Evolutionary conservation across 1,140 invertebrate genomes (phyloP).

Genomic region (Rhyzopertha dominica): DNA sequence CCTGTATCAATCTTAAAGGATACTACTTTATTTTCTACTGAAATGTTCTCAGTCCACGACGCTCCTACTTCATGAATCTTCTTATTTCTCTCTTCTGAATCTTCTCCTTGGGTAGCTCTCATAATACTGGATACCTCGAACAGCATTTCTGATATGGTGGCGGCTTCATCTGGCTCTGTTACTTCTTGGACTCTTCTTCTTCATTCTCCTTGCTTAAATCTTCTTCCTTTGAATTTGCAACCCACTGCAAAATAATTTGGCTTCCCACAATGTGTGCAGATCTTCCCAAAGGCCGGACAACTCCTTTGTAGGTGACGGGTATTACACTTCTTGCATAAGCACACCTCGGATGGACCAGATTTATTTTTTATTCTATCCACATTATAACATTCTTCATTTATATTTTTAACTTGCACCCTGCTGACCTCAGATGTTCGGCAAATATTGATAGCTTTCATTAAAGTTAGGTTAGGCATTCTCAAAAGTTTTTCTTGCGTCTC

Average conservation of each 20-base stretch:
- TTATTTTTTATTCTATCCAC: conserved; percentile 1
- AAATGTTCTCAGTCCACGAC: not conserved
- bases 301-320: conserved; percentile 2
- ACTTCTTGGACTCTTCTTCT: not conserved
- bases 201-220: conserved; percentile 4
- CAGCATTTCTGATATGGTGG: conserved; percentile 4
- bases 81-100: not conserved
- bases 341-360: not conserved
- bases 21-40: not conserved
- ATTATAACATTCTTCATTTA: conserved; percentile 1
- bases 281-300: conserved; percentile 12
- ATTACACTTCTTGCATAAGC: conserved; percentile 11
- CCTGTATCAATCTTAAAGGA: conserved; percentile 13
- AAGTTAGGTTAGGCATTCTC: conserved; percentile 27
- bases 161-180: conserved; percentile 5
- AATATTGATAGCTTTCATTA: conserved; percentile 30
- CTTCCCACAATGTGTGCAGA: conserved; percentile 10
- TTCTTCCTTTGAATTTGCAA: conserved; percentile 3
- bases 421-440: conserved; percentile 13
- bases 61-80: not conserved
- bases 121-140: not conserved
- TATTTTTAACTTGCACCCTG: not conserved
- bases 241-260: conserved; percentile 11
- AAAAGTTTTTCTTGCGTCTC: conserved; percentile 33
- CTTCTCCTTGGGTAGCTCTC: not conserved